Conservation (phyloP, 2,888 invertebrate species). For the Drosophila flavopinicola region DNA sequence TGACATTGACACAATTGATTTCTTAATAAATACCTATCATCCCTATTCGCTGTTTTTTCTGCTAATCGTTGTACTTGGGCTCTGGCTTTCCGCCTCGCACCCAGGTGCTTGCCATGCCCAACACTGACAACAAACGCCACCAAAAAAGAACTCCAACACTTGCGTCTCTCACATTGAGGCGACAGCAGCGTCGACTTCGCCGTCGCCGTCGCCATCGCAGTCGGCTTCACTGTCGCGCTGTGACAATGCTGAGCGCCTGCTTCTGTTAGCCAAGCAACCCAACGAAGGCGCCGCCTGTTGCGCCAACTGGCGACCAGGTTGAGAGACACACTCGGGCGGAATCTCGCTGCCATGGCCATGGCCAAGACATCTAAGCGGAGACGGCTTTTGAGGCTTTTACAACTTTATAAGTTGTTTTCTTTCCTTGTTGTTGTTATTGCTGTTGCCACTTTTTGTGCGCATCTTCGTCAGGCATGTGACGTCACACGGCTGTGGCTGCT, state of each 20-base stretch:
- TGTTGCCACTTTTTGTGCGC: constrained; percentile 61
- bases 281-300: constrained; percentile 73
- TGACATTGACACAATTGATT: neutral
- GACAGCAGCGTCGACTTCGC: constrained; percentile 29
- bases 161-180: constrained; percentile 60
- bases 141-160: constrained; percentile 38
- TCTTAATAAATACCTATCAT: neutral
- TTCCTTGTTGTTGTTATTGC: constrained; percentile 20
- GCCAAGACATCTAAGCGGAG: constrained; percentile 67
- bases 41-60: constrained; percentile 3
- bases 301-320: constrained; percentile 48
- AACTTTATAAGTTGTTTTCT: constrained; percentile 66
- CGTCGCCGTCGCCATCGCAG: constrained; percentile 4
- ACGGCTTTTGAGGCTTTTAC: constrained; percentile 62
- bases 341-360: constrained; percentile 60
- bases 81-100: neutral
- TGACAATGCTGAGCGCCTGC: constrained; percentile 69
- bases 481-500: constrained; percentile 43
- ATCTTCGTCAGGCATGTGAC: constrained; percentile 58
- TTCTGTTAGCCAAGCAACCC: constrained; percentile 69
- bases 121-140: neutral
- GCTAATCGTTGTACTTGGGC: constrained; percentile 17
- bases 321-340: constrained; percentile 18
- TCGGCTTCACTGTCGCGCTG: constrained; percentile 8
- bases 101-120: constrained; percentile 25